Evolutionary conservation across 2,113 vertebrate species (phyloP).

Genomic region (western clawed frog (Xenopus tropicalis)): UCB_Xtro_10.0 CM004447.2:91861001-91861500

Average conservation of each 20-base stretch:
- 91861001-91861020: conserved; percentile 67
- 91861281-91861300: conserved; percentile 59
- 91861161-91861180: conserved; percentile 55
- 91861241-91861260: conserved; percentile 66
- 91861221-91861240: conserved; percentile 87
- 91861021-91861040: conserved; percentile 65
- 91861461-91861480: conserved; percentile 84
- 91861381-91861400: conserved; percentile 89
- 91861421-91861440: conserved; percentile 69
- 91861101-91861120: conserved; percentile 49
- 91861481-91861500: conserved; percentile 70
- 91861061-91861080: conserved; percentile 53
- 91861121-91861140: conserved; percentile 53
- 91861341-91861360: conserved; percentile 75
- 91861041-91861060: conserved; percentile 66
- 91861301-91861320: conserved; percentile 63
- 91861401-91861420: conserved; percentile 79
- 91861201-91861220: conserved; percentile 64
- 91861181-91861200: conserved; percentile 54
- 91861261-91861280: conserved; percentile 59
- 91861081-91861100: conserved; percentile 49
- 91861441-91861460: conserved; percentile 73
- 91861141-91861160: conserved; percentile 59
- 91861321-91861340: conserved; percentile 82
- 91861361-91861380: conserved; percentile 54